Conservation (phyloP, 2,113 vertebrate genomes). For the Nycticryphes semicollaris region DNA sequence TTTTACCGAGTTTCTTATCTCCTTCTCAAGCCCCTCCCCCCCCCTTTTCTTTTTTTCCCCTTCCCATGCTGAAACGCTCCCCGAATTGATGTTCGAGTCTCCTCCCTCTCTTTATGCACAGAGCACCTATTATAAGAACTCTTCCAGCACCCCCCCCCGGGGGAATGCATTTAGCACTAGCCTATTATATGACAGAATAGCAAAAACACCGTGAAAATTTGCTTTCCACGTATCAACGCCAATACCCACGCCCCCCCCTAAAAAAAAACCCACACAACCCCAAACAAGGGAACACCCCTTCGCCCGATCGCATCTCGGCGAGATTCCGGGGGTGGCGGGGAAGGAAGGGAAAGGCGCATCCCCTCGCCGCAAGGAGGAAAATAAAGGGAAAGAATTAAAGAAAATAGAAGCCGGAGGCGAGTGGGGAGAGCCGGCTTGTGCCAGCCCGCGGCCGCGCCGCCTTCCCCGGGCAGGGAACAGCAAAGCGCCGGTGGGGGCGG, state of each 20-base stretch:
- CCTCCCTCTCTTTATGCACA: constrained; percentile 39
- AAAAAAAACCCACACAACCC: neutral
- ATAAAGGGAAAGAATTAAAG: neutral
- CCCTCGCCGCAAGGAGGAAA: neutral
- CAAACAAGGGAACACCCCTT: neutral
- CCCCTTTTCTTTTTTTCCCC: neutral
- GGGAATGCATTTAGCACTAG: neutral
- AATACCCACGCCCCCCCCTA: too few relatives aligned
- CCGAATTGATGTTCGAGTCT: neutral
- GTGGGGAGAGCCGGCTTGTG: neutral
- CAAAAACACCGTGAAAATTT: neutral
- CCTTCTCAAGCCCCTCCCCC: neutral
- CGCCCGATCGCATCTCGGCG: neutral
- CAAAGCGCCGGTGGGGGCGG: neutral
- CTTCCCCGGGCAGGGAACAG: neutral
- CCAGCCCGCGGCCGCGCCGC: neutral
- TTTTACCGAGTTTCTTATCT: neutral
- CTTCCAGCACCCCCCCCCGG: neutral
- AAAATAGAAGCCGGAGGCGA: neutral
- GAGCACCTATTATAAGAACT: constrained; percentile 42
- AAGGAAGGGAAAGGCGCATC: neutral
- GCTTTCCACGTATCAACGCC: neutral
- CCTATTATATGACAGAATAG: neutral
- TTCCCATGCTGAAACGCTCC: neutral
- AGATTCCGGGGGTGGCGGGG: neutral